Evolutionary conservation across 2,797 vertebrate genomes (phyloP), one percentile per base, ranked within the genome.

Genomic region (Platyrinchus mystaceus): DNA sequence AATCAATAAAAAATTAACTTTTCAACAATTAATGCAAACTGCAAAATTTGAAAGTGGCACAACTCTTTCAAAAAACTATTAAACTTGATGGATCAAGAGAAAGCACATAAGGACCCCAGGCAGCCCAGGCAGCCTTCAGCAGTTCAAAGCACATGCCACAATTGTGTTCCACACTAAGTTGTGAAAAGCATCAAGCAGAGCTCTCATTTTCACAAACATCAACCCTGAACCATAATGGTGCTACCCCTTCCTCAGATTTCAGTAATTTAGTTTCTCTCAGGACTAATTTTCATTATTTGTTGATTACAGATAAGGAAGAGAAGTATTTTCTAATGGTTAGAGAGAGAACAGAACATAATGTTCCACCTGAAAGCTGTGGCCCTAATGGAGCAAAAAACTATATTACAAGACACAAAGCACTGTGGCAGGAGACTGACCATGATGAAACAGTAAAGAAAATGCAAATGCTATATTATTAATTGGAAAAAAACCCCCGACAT

Each of bases 261-360:
- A 66, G 36, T 83, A 50, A 64, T 67, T 85, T 64, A 14, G 30
- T 84, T 87, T 81, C 79, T 69, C 59, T 77, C 63, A 39, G 37
- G 93, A 87, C 24, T 55, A 39, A 64, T 89, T 89, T 78, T 89
- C 58, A 58, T 56, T 13, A 78, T 82, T 66, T 75, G n/a, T 53
- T 88, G 56, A 91, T 77, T 46, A 80, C 7, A 39, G 64, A 73
- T 82, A 60, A 1, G 12, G 85, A 74, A 91, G 9, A 55, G 3
- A 73, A 75, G 22, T 66, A 73, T 66, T 94, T 93, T 79, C 43
- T 84, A 67, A 74, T 8, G 32, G 44, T 77, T 84, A 27, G 27
- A 71, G 52, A 74, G 22, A 90, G 37, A 89, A 88, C 14, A 73
- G 60, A 82, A 73, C 53, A 53, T 23, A 63, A 70, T 4, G 32